Evolutionary conservation across 2,113 vertebrate genomes (phyloP).

Genomic region (Syrmaticus mikado): DNA sequence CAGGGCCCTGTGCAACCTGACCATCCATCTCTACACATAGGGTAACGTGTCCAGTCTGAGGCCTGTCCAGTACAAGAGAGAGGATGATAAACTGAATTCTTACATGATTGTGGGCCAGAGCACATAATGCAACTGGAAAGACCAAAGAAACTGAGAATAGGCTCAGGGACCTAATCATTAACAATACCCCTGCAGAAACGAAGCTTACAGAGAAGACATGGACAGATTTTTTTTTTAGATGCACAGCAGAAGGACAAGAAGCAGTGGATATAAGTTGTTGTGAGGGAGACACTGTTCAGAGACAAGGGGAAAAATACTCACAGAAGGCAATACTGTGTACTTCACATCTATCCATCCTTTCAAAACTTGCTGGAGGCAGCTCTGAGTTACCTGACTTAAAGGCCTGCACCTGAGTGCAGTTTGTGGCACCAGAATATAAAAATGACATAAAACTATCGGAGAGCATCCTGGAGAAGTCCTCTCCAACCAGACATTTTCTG

Average conservation of each 20-base stretch:
- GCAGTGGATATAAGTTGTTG: not conserved
- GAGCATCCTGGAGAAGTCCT: no score
- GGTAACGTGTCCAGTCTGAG: not conserved
- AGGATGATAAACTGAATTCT: not conserved
- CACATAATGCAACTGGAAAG: not conserved
- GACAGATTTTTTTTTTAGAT: not conserved
- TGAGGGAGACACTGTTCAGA: not conserved
- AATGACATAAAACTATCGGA: no score
- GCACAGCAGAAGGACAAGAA: not conserved
- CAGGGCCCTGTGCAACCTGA: not conserved
- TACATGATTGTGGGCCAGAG: rapidly evolving
- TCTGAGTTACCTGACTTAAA: not conserved
- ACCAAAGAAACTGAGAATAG: not conserved
- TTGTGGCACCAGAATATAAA: no score
- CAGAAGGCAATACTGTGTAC: not conserved
- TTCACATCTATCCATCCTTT: not conserved
- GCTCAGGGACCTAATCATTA: not conserved
- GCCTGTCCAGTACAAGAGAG: not conserved
- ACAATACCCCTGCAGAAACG: no score
- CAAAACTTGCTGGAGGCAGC: not conserved
- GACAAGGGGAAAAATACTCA: not conserved
- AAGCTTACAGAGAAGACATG: not conserved
- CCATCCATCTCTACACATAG: not conserved
- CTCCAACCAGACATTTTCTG: not conserved
- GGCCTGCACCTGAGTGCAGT: no score